Evolutionary conservation across 2,113 vertebrate species (phyloP).

Genomic region (Pitta sordida): DNA sequence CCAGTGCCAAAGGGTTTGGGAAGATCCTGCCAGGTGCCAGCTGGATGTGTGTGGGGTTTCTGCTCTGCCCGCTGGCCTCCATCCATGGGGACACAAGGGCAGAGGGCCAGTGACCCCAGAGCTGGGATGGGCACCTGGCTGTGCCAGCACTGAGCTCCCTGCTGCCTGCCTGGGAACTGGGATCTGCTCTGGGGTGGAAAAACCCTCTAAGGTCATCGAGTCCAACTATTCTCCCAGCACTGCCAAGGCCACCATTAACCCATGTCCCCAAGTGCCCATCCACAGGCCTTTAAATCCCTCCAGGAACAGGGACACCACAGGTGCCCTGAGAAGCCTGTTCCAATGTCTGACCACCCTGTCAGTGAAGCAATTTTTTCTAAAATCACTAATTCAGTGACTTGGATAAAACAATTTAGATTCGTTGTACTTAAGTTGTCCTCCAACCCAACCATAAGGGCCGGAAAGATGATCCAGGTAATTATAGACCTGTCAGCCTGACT

Average conservation of each 20-base stretch:
- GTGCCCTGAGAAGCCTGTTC: not conserved
- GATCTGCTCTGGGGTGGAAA: not conserved
- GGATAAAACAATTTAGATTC: not conserved
- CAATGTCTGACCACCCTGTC: not conserved
- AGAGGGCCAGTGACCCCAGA: not conserved
- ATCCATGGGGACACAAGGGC: not conserved
- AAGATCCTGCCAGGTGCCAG: not conserved
- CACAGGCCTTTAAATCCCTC: not conserved
- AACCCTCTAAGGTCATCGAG: fast-evolving
- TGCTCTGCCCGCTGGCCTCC: not conserved
- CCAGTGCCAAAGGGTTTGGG: fast-evolving
- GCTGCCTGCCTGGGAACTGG: not conserved
- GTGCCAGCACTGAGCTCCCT: not conserved
- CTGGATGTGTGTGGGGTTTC: not conserved
- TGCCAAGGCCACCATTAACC: not conserved
- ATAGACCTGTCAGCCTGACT: too few species aligned
- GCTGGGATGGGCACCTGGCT: not conserved
- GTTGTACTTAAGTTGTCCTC: not conserved
- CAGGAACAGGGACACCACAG: not conserved
- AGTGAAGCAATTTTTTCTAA: too few species aligned
- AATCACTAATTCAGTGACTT: not conserved
- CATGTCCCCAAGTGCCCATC: not conserved
- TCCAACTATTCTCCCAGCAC: not conserved
- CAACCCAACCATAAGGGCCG: too few species aligned
- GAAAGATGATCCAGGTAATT: too few species aligned